Conservation (phyloP, 2,113 vertebrate genomes). For the Nothobranchius furzeri region DNA sequence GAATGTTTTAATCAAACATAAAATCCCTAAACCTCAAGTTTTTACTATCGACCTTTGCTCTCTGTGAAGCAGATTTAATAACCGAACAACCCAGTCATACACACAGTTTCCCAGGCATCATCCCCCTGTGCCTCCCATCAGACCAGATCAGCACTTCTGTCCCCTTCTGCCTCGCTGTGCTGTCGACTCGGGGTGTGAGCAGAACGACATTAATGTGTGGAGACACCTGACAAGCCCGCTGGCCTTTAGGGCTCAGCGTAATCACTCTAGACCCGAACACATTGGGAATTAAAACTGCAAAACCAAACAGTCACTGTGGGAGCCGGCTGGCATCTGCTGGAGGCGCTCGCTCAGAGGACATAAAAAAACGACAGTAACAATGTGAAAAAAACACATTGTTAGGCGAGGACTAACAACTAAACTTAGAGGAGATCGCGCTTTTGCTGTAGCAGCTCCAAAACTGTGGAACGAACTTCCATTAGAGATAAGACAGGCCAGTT, state of each 20-base stretch:
- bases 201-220: constrained; percentile 68
- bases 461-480: too few relatives aligned
- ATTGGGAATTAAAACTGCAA: constrained; percentile 72
- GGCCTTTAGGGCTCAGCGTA: constrained; percentile 72
- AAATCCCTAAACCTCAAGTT: too few relatives aligned
- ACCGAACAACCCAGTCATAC: background rate
- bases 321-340: constrained; percentile 68
- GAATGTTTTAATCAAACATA: too few relatives aligned
- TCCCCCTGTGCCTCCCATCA: constrained; percentile 18
- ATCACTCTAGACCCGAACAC: constrained; percentile 74
- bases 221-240: constrained; percentile 75
- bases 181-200: constrained; percentile 70
- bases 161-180: constrained; percentile 53
- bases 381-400: constrained; percentile 8
- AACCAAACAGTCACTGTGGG: constrained; percentile 78
- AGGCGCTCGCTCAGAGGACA: constrained; percentile 21
- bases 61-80: background rate
- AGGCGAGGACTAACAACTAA: constrained; percentile 3
- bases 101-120: background rate
- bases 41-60: background rate
- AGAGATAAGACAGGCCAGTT: too few relatives aligned
- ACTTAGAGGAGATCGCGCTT: too few relatives aligned
- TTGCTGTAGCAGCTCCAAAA: too few relatives aligned
- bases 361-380: background rate
- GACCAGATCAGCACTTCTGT: constrained; percentile 15